Evolutionary conservation across 2,888 invertebrate genomes (phyloP), one percentile per base, ranked within the genome.

Genomic region (Platypus cylindrus): DNA sequence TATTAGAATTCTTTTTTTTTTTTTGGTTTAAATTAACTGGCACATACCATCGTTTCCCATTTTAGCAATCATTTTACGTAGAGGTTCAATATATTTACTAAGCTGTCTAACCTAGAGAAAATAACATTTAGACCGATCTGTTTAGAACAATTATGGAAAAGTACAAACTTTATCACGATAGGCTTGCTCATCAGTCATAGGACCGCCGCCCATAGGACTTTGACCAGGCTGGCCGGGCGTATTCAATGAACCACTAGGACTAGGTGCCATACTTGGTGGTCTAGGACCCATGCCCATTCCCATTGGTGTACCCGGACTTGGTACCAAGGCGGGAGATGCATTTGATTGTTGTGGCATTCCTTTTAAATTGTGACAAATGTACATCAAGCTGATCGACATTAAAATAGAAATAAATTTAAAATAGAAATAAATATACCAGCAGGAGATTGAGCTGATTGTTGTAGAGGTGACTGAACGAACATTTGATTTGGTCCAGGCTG

Each of bases 81-180:
- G 64, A 1, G 94, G 91, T 51, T 93, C 94, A 46, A 94, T 89
- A 57, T 90, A 95, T 62, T 89, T 90, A 49, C 85, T 86, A 17
- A 95, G 70, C 54, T 93, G 89, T 17, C 87, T 76, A 15, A 44
- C 39, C 41, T 41, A 20, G 15, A 36, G 38, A 5, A 34, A 30
- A 37, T 9, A 32, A 17, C 8, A 16, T 12, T 32, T 5, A n/a
- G 2, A 24, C 5, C n/a, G n/a, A n/a, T n/a, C n/a, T n/a, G n/a
- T n/a, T n/a, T n/a, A n/a, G n/a, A n/a, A n/a, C n/a, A n/a, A 24
- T 5, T 24, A 11, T 27, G 9, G 4, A 14, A 5, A 9, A 14
- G 4, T 27, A 15, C 27, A 20, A 39, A 93, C 83, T 62, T 94
- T 95, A 55, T 94, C 94, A 34, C 89, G 65, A 57, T 94, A 95